Base-by-base conservation (phyloP, 2,888 invertebrate genomes). In the Marasmarcha lunaedactyla region DNA sequence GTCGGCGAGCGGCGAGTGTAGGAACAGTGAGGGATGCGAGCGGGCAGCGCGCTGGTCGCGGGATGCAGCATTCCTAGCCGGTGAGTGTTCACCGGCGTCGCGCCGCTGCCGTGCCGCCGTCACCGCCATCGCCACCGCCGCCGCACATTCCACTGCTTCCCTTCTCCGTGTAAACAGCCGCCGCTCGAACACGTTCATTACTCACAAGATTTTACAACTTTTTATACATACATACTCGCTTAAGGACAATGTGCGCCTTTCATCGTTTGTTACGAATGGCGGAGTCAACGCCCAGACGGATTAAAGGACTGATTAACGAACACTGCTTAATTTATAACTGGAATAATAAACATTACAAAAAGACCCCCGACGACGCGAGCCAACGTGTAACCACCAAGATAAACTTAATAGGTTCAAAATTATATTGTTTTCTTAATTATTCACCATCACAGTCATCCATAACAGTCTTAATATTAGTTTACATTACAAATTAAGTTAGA, bases 251-350 rank as follows among this genome's bases (percentile, higher is more conserved):
- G 59, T 55, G 11, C 49, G 50, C 50, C 63, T 60, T 65, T 63
- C 51, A 61, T 57, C 54, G 55, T 40, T 38, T 49, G 44, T 50
- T 47, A 43, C 41, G 51, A 52, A 20, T 11, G 30, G 47, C 55
- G 57, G 69, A 71, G 81, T 79, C 79, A 83, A 79, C 68, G 79
- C 61, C 77, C 79, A 78, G 79, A 73, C 76, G 69, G 71, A 78
- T 79, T 79, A 79, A 76, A 77, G 72, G 73, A 65, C 64, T 68
- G 71, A 78, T 79, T 79, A 79, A 79, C 71, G 70, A 73, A 65
- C 68, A 62, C 69, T 58, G 57, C 63, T 74, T 79, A 74, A 79
- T 83, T 81, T 78, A 74, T 65, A 68, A 72, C 71, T 74, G 70
- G 77, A 74, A 77, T 78, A 69, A 72, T 72, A 70, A 76, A 63